A percentile compares a stretch with the other conserved stretches of the same genome.
Conservation (phyloP, 2,797 vertebrate species). For the Scomberomorus guttatus region DNA sequence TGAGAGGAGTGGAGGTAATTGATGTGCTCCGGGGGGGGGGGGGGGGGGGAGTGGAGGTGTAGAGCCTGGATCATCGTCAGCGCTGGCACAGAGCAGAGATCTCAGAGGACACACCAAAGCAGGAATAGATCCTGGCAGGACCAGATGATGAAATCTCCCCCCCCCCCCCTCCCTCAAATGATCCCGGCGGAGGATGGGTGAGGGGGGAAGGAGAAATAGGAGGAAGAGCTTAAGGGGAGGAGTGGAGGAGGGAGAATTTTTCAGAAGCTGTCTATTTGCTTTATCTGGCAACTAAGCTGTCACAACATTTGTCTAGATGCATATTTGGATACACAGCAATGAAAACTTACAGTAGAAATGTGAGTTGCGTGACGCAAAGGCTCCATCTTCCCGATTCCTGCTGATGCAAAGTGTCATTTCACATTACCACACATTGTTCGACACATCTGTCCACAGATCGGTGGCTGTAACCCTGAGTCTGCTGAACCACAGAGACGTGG, state of each 20-base stretch:
- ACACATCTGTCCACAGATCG: conserved; percentile 9
- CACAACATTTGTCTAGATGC: conserved; percentile 38
- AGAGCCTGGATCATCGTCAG: conserved; percentile 70
- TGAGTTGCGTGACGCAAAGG: not conserved
- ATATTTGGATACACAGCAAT: conserved; percentile 33
- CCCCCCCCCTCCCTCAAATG: conserved; percentile 53
- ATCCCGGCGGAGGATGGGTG: conserved; percentile 49
- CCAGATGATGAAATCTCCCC: conserved; percentile 70
- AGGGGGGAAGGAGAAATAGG: not conserved
- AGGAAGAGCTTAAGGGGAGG: conserved; percentile 24
- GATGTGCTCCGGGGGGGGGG: conserved; percentile 76
- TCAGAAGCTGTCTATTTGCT: conserved; percentile 43
- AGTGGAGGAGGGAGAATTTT: conserved; percentile 33
- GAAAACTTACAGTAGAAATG: conserved; percentile 30
- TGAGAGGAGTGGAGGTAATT: conserved; percentile 76
- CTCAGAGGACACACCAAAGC: conserved; percentile 71
- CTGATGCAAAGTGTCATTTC: too few relatives aligned
- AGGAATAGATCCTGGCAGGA: conserved; percentile 69
- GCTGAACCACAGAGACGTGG: conserved; percentile 12
- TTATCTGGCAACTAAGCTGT: conserved; percentile 42
- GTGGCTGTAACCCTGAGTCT: conserved; percentile 11
- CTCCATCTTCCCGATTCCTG: too few relatives aligned
- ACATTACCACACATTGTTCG: too few relatives aligned
- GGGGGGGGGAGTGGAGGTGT: conserved; percentile 72
- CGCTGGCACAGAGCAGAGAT: conserved; percentile 70